Evolutionary conservation across 2,113 vertebrate species (phyloP).

Genomic region (Myxocyprinus asiaticus): DNA sequence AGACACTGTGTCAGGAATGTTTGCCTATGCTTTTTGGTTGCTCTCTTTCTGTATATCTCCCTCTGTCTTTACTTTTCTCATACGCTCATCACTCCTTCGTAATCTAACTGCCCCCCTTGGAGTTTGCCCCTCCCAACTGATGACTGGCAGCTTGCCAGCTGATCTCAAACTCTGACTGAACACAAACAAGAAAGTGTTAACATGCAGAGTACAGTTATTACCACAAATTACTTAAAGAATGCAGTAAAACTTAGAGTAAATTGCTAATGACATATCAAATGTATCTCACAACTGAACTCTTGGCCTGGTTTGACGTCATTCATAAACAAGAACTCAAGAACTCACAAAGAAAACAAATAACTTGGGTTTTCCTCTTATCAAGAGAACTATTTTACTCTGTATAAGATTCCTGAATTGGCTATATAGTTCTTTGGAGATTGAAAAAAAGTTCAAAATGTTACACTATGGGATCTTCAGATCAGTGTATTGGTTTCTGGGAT

Average conservation of each 20-base stretch:
- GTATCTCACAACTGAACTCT: background rate
- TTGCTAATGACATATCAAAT: background rate
- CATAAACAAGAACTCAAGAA: constrained; percentile 15
- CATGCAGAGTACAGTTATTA: constrained; percentile 9
- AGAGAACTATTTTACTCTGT: too few relatives aligned
- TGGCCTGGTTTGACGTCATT: constrained; percentile 8
- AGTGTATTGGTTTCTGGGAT: too few relatives aligned
- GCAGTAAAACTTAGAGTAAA: background rate
- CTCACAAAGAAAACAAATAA: constrained; percentile 11
- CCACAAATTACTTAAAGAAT: background rate
- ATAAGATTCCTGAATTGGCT: too few relatives aligned
- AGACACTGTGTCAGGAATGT: constrained; percentile 82
- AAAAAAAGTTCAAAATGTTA: too few relatives aligned
- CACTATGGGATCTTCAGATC: too few relatives aligned
- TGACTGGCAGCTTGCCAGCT: constrained; percentile 28
- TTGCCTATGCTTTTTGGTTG: constrained; percentile 70
- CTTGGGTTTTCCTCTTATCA: background rate
- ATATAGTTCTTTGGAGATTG: too few relatives aligned
- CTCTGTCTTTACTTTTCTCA: constrained; percentile 73
- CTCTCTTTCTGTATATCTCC: constrained; percentile 40
- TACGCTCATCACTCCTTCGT: constrained; percentile 32
- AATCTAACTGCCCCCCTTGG: constrained; percentile 6
- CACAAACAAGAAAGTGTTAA: background rate
- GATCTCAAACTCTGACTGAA: constrained; percentile 5
- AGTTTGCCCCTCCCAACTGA: background rate